Base-by-base conservation (phyloP, 2,797 vertebrate genomes). In the Cyprinodon diabolis region DNA sequence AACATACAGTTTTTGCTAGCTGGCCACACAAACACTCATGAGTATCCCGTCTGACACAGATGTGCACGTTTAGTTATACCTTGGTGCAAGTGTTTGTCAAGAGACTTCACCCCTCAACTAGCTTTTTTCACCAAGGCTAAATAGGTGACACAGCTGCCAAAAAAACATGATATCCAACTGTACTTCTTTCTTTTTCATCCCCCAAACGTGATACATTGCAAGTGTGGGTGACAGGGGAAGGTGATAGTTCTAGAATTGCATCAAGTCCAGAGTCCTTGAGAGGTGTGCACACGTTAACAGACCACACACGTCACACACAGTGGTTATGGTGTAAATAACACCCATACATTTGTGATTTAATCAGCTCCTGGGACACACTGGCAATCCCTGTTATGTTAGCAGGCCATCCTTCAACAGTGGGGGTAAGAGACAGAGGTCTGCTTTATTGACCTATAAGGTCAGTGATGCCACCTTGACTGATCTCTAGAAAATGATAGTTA, bases 291-390 rank as follows among this genome's bases (percentile, higher is more conserved):
- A 82, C 12, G n/a, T 69, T 76, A 84, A 81, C 82, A 87, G 69
- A 82, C 74, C 71, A 72, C 73, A 49, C 68, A 69, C 77, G 66
- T 68, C 77, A 73, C 69, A 52, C 72, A 67, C 69, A 66, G 11
- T 40, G 65, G 66, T 35, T 25, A 23, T 71, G 87, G 86, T 85
- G 91, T 92, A 94, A 94, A 93, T 90, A 92, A 91, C 72, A 17
- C 0, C 86, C 78, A 91, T 91, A 86, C 83, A 73, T 74, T 87
- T 83, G 85, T 80, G 83, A 88, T 94, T 91, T 94, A 93, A 94
- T 95, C 92, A 94, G 91, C 83, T 82, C 85, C 87, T 89, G 88
- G 86, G 90, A 90, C 79, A 78, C 91, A 89, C 80, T 86, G 87
- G 45, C 62, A 84, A 87, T 87, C 86, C 86, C 83, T 56, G 86